These are phyloP conservation scores for Caerostris extrusa DNA, from an alignment of 1,140 invertebrate species.

Conservation along the genomic window DNA sequence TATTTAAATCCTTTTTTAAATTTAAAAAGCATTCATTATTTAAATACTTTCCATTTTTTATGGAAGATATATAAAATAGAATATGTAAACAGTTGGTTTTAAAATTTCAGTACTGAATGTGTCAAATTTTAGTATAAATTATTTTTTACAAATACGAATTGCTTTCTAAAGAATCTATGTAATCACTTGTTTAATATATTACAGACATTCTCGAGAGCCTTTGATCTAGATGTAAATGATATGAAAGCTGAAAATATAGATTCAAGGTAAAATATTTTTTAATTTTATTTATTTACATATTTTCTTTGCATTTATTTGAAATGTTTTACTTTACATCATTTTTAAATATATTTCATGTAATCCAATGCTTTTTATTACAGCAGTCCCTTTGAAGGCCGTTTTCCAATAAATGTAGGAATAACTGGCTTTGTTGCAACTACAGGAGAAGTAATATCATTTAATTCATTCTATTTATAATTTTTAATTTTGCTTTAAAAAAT, in stretches of 20 bases:
- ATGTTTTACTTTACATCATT: background rate
- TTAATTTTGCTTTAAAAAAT: background rate
- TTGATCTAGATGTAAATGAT: conserved; percentile 93
- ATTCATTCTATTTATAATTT: background rate
- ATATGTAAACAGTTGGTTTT: too few relatives aligned
- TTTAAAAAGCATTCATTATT: too few relatives aligned
- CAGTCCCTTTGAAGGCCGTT: conserved; percentile 91
- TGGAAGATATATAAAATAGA: too few relatives aligned
- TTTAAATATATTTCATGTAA: background rate
- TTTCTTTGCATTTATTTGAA: background rate
- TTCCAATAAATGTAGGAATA: conserved; percentile 97
- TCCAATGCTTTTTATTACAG: conserved; percentile 11
- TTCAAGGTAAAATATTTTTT: conserved; percentile 83
- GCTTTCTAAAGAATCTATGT: background rate
- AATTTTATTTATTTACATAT: background rate
- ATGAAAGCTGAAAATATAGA: conserved; percentile 88
- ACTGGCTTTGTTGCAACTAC: conserved; percentile 91
- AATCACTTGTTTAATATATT: conserved; percentile 20
- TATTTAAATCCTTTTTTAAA: too few relatives aligned
- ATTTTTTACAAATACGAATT: background rate
- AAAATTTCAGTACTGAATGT: too few relatives aligned
- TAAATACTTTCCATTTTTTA: too few relatives aligned
- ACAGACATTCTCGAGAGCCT: conserved; percentile 93
- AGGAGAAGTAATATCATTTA: conserved; percentile 83
- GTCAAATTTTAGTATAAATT: too few relatives aligned